Evolutionary conservation across 2,797 vertebrate species (phyloP).

Genomic region (Chaunax sp.): DNA sequence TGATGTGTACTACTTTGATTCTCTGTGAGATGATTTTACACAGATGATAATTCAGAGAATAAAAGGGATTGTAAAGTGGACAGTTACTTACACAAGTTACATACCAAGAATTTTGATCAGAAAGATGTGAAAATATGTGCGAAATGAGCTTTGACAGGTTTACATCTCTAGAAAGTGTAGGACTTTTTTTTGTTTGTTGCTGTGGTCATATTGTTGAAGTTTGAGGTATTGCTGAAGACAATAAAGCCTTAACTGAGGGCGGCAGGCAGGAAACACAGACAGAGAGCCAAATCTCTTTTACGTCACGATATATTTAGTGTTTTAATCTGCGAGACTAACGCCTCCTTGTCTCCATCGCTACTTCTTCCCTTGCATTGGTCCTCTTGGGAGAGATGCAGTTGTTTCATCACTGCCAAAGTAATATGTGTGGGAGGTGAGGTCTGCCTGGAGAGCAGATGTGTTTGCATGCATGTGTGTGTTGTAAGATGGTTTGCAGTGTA

Average conservation of each 20-base stretch:
- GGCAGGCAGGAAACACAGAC: slow-evolving; percentile 41
- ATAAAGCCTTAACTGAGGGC: slow-evolving; percentile 47
- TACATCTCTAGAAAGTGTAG: background rate
- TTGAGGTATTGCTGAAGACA: slow-evolving; percentile 12
- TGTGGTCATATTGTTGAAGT: slow-evolving; percentile 40
- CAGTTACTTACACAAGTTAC: background rate
- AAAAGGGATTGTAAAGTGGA: background rate
- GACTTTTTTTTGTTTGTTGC: slow-evolving; percentile 25
- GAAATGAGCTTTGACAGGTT: slow-evolving; percentile 8
- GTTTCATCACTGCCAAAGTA: slow-evolving; percentile 72
- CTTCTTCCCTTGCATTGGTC: slow-evolving; percentile 41
- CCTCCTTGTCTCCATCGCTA: slow-evolving; percentile 58
- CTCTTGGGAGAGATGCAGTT: slow-evolving; percentile 60
- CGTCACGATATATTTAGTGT: slow-evolving; percentile 70
- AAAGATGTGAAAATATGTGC: background rate
- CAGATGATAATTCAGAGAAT: background rate
- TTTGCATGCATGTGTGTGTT: slow-evolving; percentile 54
- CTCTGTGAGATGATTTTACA: background rate
- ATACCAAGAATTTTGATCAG: background rate
- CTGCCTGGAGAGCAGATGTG: slow-evolving; percentile 39
- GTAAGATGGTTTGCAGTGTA: slow-evolving; percentile 28
- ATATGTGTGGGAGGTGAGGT: slow-evolving; percentile 63
- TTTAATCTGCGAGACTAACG: slow-evolving; percentile 73
- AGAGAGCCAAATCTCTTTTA: slow-evolving; percentile 58
- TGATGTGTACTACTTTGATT: slow-evolving; percentile 10